Percentiles rank a stretch among this genome's conserved stretches.
These are phyloP conservation scores for Clusia tigrina DNA, from an alignment of 2,888 invertebrate genomes.

Conservation along the genomic window DNA sequence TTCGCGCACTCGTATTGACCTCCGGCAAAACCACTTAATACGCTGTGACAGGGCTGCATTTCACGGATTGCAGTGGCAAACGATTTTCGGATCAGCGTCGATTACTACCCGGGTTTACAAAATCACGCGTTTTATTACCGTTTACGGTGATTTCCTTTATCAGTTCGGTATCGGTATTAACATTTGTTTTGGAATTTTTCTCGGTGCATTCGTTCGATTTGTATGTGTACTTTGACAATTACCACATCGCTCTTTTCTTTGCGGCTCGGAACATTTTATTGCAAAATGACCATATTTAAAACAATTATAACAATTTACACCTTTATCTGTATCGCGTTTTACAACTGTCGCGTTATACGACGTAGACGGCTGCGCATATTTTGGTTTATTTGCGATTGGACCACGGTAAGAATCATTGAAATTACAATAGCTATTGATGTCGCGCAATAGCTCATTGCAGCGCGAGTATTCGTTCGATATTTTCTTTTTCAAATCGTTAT, in stretches of 20 bases:
- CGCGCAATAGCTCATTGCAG: constrained; percentile 22
- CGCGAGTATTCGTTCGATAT: constrained; percentile 18
- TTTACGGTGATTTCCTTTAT: constrained; percentile 18
- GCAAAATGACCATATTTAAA: constrained; percentile 23
- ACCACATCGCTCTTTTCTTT: constrained; percentile 15
- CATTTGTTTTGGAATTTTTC: neutral
- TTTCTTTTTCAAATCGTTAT: constrained; percentile 21
- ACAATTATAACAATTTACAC: constrained; percentile 24
- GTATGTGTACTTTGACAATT: constrained; percentile 14
- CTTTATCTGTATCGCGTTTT: neutral
- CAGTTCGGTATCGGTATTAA: neutral
- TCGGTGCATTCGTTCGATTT: neutral
- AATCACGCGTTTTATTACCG: neutral
- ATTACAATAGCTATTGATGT: constrained; percentile 20
- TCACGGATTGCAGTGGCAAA: constrained; percentile 5
- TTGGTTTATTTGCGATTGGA: neutral
- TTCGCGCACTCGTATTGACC: constrained; percentile 15
- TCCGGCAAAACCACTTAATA: constrained; percentile 19
- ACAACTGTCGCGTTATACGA: too few relatives aligned
- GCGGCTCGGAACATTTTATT: constrained; percentile 22
- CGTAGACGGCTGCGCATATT: too few relatives aligned
- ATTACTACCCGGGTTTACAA: constrained; percentile 22
- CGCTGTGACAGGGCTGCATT: neutral
- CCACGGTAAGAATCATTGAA: constrained; percentile 13
- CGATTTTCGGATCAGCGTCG: constrained; percentile 18